Conservation (phyloP, 2,888 invertebrate species). For the Muschampia staudingeri region DNA sequence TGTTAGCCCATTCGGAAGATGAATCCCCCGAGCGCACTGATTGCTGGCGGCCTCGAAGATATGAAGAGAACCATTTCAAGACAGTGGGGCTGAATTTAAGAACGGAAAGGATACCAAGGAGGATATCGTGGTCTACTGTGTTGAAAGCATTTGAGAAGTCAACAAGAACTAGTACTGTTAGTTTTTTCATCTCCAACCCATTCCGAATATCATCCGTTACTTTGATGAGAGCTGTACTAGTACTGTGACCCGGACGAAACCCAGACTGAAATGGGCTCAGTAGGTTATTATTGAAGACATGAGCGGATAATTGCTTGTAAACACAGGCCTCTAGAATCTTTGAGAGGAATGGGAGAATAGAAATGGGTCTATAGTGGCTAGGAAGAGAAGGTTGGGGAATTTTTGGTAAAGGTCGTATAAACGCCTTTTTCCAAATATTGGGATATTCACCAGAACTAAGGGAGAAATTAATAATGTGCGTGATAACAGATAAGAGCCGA, state of each 20-base stretch:
- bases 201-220: constrained; percentile 19
- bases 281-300: background rate
- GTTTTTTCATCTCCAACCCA: constrained; percentile 7
- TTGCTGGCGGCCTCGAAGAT: background rate
- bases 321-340: constrained; percentile 26
- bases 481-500: too few species aligned
- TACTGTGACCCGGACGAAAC: constrained; percentile 14
- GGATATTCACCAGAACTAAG: too few species aligned
- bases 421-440: background rate
- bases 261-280: too few species aligned
- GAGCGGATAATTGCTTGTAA: background rate
- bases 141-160: too few species aligned
- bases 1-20: too few species aligned
- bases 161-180: background rate
- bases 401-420: background rate
- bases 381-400: background rate
- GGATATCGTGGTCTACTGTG: background rate
- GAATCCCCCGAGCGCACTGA: too few species aligned
- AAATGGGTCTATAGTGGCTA: background rate
- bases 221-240: constrained; percentile 22
- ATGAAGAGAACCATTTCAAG: background rate
- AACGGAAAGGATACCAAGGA: background rate
- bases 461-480: too few species aligned
- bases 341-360: constrained; percentile 10
- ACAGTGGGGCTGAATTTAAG: background rate